Percentiles rank a stretch among this genome's conserved stretches.
Conservation (phyloP, 2,888 invertebrate species). For the Apamea anceps region DNA sequence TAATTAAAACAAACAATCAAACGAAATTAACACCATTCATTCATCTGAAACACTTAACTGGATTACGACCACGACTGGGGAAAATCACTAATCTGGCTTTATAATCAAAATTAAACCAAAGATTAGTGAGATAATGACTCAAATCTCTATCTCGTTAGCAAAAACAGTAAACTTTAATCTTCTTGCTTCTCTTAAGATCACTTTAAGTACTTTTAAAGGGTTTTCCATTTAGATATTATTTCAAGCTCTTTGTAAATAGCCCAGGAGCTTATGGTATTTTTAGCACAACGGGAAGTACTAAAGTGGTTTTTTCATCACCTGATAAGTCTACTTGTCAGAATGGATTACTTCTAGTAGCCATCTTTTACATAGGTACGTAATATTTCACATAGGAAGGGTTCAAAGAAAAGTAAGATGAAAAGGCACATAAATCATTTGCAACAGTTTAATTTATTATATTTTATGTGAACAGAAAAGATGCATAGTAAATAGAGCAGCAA, state of each 20-base stretch:
- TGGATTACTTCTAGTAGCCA: background rate
- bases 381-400: background rate
- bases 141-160: constrained; percentile 56
- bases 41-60: constrained; percentile 24
- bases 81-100: constrained; percentile 45
- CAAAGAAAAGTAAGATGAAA: background rate
- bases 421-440: background rate
- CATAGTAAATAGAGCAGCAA: background rate
- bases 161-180: constrained; percentile 65
- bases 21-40: constrained; percentile 14
- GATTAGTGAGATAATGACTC: constrained; percentile 58
- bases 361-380: background rate
- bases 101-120: constrained; percentile 52
- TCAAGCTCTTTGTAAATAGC: background rate
- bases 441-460: background rate
- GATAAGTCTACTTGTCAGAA: background rate
- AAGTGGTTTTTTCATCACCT: background rate
- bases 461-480: background rate
- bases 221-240: constrained; percentile 14
- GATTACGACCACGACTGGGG: constrained; percentile 15
- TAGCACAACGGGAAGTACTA: background rate
- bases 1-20: constrained; percentile 20
- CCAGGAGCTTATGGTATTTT: background rate
- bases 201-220: constrained; percentile 35
- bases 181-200: constrained; percentile 27